Conservation (phyloP, 2,113 vertebrate species). For the Odontophorus gujanensis region DNA sequence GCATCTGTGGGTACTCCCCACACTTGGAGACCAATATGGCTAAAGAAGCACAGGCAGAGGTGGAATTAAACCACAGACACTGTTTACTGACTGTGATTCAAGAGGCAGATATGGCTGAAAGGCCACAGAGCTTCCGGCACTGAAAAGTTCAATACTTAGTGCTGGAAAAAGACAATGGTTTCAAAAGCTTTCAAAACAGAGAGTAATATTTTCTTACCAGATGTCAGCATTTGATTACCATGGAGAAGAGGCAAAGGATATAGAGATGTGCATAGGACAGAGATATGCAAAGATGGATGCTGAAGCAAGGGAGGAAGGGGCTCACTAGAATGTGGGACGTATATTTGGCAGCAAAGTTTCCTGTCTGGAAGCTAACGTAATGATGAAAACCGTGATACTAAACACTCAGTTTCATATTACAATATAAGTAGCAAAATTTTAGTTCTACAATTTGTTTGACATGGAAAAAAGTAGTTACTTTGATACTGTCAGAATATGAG, state of each 20-base stretch:
- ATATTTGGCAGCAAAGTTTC: neutral
- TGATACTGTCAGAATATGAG: neutral
- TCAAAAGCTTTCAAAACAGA: neutral
- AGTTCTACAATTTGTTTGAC: neutral
- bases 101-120: neutral
- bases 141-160: neutral
- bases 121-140: neutral
- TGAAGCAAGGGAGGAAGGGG: neutral
- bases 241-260: neutral
- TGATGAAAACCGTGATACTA: neutral
- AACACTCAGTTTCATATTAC: neutral
- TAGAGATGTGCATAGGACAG: neutral
- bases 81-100: too few species aligned
- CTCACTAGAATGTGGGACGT: rapidly evolving
- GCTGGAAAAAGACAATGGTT: neutral
- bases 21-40: neutral
- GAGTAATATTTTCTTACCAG: neutral
- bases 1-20: neutral
- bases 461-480: neutral
- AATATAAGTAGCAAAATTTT: neutral
- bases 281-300: neutral
- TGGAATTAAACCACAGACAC: neutral
- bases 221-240: neutral
- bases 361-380: neutral
- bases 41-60: neutral